Conservation (phyloP, 2,888 invertebrate genomes). For the Tinea pellionella region DNA sequence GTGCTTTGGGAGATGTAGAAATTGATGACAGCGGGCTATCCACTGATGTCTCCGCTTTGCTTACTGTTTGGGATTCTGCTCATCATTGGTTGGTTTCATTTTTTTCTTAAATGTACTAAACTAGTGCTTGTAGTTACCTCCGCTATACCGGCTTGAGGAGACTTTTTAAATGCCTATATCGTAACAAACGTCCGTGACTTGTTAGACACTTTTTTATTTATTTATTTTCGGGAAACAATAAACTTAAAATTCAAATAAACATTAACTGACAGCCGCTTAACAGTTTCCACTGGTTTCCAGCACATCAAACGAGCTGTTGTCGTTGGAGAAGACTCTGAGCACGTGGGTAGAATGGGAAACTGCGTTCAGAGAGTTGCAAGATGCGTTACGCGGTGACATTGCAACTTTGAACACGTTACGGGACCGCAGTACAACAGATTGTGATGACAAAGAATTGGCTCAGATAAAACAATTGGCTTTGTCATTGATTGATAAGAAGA, state of each 20-base stretch:
- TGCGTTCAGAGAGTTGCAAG: constrained; percentile 80
- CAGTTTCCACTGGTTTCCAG: constrained; percentile 68
- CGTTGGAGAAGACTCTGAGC: constrained; percentile 76
- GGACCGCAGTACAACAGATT: constrained; percentile 71
- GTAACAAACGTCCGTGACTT: too few relatives aligned
- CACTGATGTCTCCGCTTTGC: constrained; percentile 73
- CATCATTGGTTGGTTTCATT: constrained; percentile 69
- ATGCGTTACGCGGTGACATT: constrained; percentile 78
- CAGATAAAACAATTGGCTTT: constrained; percentile 70
- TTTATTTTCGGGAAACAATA: too few relatives aligned
- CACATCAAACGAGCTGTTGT: constrained; percentile 77
- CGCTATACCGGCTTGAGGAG: too few relatives aligned
- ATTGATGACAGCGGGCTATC: constrained; percentile 66
- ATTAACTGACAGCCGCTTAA: too few relatives aligned
- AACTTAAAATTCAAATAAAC: too few relatives aligned
- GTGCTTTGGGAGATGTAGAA: constrained; percentile 61
- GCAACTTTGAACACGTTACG: constrained; percentile 51
- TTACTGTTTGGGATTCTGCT: constrained; percentile 77
- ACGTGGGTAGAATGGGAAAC: constrained; percentile 83
- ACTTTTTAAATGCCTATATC: too few relatives aligned
- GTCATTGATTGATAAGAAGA: constrained; percentile 65
- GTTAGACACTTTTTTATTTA: too few relatives aligned
- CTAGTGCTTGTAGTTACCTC: too few relatives aligned
- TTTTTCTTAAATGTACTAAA: too few relatives aligned
- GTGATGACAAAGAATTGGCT: constrained; percentile 69